Percentiles rank a stretch among this genome's conserved stretches.
These are phyloP conservation scores for Enteromius argenteus DNA, from an alignment of 2,797 vertebrate genomes.

Conservation along the genomic window DNA sequence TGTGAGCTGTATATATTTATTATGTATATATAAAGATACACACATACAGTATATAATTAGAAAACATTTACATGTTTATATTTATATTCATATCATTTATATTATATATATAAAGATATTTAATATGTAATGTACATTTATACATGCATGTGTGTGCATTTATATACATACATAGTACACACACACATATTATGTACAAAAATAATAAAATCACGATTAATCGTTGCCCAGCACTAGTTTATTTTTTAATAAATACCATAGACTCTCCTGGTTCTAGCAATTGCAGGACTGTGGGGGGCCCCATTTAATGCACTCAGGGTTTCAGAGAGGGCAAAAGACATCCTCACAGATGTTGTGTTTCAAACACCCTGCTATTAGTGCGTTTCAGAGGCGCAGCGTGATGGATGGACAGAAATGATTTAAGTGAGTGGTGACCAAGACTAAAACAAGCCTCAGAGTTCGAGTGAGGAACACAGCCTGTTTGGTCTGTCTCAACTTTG, in stretches of 20 bases:
- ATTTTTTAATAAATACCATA: constrained; percentile 3
- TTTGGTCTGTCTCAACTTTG: constrained; percentile 58
- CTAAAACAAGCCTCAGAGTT: constrained; percentile 58
- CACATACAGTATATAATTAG: too few species aligned
- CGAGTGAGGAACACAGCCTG: constrained; percentile 43
- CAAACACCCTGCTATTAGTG: constrained; percentile 56
- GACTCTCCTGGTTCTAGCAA: neutral
- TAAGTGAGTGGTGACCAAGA: constrained; percentile 49
- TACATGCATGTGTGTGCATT: too few species aligned
- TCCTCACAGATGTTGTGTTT: constrained; percentile 61
- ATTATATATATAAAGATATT: too few species aligned
- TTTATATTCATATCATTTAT: too few species aligned
- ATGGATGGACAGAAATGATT: constrained; percentile 59
- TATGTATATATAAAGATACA: too few species aligned
- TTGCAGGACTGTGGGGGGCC: constrained; percentile 12
- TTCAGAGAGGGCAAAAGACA: constrained; percentile 29
- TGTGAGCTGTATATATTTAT: too few species aligned
- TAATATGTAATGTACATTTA: too few species aligned
- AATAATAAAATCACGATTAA: too few species aligned
- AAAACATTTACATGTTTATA: too few species aligned
- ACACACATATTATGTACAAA: too few species aligned
- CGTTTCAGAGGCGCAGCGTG: constrained; percentile 48
- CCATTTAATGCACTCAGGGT: constrained; percentile 18
- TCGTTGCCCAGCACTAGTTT: too few species aligned
- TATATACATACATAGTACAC: too few species aligned